Conservation (phyloP, 2,113 vertebrate species). For the Nestor notabilis region DNA sequence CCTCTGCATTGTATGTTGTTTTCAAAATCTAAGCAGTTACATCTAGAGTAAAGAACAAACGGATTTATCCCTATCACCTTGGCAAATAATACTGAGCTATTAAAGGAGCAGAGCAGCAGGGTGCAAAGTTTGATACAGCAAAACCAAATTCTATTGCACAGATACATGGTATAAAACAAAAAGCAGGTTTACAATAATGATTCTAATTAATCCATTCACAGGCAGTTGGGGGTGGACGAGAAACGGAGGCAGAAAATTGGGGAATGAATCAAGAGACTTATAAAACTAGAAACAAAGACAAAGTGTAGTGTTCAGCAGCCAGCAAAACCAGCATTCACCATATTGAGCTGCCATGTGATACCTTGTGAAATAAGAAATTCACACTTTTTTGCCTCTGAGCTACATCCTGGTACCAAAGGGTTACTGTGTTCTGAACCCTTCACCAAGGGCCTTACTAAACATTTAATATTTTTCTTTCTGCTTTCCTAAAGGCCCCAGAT, state of each 20-base stretch:
- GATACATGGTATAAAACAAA: neutral
- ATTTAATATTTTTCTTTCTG: slow-evolving; percentile 81
- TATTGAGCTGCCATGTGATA: neutral
- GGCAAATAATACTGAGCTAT: neutral
- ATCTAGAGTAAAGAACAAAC: neutral
- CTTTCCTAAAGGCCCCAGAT: slow-evolving; percentile 83
- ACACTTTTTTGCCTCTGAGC: neutral
- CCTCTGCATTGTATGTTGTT: neutral
- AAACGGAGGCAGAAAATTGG: accelerated
- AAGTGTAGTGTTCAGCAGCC: neutral
- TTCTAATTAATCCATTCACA: neutral
- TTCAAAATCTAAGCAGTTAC: neutral
- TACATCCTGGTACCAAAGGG: slow-evolving; percentile 72
- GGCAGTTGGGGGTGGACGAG: neutral
- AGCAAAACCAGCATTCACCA: neutral
- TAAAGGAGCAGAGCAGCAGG: neutral
- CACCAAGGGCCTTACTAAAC: slow-evolving; percentile 66
- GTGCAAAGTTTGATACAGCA: neutral
- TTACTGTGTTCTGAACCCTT: slow-evolving; percentile 70
- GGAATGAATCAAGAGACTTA: neutral
- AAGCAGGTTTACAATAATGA: neutral
- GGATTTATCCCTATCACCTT: neutral
- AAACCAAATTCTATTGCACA: neutral
- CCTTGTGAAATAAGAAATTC: neutral
- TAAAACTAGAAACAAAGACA: neutral